phyloP scores from a whole-genome alignment of 2,797 vertebrate genomes.

The Lacerta viridis region DNA sequence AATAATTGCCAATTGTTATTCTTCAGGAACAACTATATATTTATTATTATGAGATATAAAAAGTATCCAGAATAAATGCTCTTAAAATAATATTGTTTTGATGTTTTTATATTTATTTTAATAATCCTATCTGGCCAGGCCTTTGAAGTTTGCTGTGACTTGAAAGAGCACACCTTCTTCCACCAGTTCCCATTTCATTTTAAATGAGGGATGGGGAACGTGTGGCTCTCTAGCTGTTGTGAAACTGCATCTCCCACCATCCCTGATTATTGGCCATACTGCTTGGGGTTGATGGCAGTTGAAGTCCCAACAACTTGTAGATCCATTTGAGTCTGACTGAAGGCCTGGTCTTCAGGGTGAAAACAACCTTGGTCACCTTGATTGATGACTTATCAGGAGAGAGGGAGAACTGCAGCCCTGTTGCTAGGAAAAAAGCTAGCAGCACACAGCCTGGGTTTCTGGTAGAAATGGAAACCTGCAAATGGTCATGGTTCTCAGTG shows the following conservation, averaged over 20 bases:
- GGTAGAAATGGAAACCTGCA: neutral
- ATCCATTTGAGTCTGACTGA: neutral
- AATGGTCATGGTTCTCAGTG: neutral
- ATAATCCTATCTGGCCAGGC: neutral
- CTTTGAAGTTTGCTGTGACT: neutral
- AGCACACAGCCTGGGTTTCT: neutral
- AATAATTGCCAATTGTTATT: neutral
- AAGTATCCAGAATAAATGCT: conserved; percentile 3
- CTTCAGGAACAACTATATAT: neutral
- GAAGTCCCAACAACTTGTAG: neutral
- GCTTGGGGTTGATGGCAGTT: neutral
- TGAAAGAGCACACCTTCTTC: neutral
- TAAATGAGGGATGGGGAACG: neutral
- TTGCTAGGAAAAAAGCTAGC: neutral
- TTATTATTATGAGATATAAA: neutral
- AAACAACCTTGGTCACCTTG: too few species aligned
- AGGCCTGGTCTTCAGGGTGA: too few species aligned
- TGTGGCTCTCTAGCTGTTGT: neutral
- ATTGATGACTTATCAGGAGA: too few species aligned
- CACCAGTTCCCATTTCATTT: neutral
- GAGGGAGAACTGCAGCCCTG: too few species aligned
- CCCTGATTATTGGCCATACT: too few species aligned
- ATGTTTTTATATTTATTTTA: neutral
- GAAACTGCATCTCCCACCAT: neutral
- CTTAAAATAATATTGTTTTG: conserved; percentile 1